Evolutionary conservation across 2,888 invertebrate species (phyloP).

Genomic region (Acanthosepion esculentum): DNA sequence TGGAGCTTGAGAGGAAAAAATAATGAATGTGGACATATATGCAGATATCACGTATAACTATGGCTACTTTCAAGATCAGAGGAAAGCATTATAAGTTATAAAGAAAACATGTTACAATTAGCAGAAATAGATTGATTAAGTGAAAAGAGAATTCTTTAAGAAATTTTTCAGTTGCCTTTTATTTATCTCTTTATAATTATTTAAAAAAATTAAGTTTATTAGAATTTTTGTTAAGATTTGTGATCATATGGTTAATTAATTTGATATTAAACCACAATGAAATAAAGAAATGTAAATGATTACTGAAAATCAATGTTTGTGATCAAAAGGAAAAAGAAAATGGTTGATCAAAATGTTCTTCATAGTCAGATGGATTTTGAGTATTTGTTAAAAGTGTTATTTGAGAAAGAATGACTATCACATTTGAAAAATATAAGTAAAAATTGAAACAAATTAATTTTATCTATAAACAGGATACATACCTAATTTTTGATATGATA

Average conservation of each 20-base stretch:
- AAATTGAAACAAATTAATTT: background rate
- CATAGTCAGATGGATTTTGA: background rate
- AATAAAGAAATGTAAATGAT: too few species aligned
- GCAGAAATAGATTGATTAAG: background rate
- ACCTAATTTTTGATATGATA: background rate
- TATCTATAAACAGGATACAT: background rate
- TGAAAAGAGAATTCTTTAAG: background rate
- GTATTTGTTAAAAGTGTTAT: background rate
- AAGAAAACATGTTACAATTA: too few species aligned
- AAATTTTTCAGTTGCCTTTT: background rate
- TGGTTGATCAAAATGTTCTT: background rate
- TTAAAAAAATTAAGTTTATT: too few species aligned
- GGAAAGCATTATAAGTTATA: too few species aligned
- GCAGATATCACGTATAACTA: too few species aligned
- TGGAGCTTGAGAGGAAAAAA: background rate
- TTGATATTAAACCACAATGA: too few species aligned
- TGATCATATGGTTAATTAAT: too few species aligned
- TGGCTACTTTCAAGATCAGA: too few species aligned
- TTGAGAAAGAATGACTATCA: background rate
- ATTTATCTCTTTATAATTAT: background rate
- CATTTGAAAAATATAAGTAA: background rate
- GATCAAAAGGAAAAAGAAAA: background rate
- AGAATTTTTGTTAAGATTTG: too few species aligned
- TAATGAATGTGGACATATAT: too few species aligned
- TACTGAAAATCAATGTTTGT: background rate